phyloP scores from a whole-genome alignment of 2,797 vertebrate species.

The Typhlichthys subterraneus region DNA sequence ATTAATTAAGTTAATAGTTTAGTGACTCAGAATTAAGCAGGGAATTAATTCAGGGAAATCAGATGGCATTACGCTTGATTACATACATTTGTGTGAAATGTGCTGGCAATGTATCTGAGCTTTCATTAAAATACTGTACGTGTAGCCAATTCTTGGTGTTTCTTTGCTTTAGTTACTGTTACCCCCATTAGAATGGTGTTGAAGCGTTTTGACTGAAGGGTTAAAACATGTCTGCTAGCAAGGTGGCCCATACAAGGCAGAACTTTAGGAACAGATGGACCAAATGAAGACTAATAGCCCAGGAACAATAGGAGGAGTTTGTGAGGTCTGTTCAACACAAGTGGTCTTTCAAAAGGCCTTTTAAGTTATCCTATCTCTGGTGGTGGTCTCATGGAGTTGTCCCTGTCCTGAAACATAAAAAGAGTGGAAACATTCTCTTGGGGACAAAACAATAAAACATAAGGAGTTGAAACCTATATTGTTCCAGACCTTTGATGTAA shows the following conservation, averaged over 20 bases:
- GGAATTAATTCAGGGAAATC: conserved; percentile 58
- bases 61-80: conserved; percentile 4
- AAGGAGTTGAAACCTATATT: conserved; percentile 42
- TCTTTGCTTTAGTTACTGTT: too few species aligned
- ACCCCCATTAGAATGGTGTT: too few species aligned
- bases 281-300: conserved; percentile 41
- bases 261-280: conserved; percentile 73
- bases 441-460: conserved; percentile 49
- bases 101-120: too few species aligned
- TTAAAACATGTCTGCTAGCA: conserved; percentile 40
- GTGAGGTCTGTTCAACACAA: conserved; percentile 56
- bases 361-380: conserved; percentile 55
- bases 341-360: conserved; percentile 53
- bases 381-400: conserved; percentile 68
- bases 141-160: too few species aligned
- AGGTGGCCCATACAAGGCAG: conserved; percentile 49
- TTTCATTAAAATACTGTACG: too few species aligned
- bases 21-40: conserved; percentile 56
- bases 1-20: conserved; percentile 74
- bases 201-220: too few species aligned
- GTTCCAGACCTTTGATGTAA: conserved; percentile 47
- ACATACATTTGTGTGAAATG: too few species aligned
- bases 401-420: conserved; percentile 62
- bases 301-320: conserved; percentile 64
- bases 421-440: conserved; percentile 61